Base-by-base conservation (phyloP, 2,113 vertebrate genomes). In the Myotis lucifugus region DNA sequence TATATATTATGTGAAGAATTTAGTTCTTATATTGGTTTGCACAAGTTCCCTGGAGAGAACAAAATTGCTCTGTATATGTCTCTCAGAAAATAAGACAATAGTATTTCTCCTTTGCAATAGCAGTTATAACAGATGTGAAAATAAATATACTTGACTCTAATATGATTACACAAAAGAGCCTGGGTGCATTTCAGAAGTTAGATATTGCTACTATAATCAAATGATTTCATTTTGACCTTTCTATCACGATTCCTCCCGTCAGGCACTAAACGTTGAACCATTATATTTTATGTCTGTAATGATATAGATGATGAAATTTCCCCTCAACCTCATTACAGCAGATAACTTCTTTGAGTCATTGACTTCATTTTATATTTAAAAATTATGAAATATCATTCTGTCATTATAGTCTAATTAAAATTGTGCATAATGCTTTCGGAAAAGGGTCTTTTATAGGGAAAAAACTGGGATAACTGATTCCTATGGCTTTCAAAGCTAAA, bases 401-500 rank as follows among this genome's bases (percentile, higher is more conserved):
- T 99, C 99, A 98, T 99, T 99, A 99, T 99, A 99, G 99, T 99
- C 98, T 99, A 99, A 99, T 99, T 99, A 99, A 98, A 98, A 98
- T 98, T 96, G 95, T 98, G 99, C 98, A 99, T 98, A 99, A 99
- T 99, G 99, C 99, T 99, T 99, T 99, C 99, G 98, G 99, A 99
- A 98, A 99, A 99, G 98, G 98, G 98, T 99, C 99, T 99, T 99
- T 99, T 99, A 99, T 99, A 99, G 99, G 98, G 97, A 98, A 98
- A 99, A 98, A 98, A 97, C 97, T 98, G 98, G 98, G 98, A 98
- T 98, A 99, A 99, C 98, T 99, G 99, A 99, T 99, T 99, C 99
- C 99, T 99, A 99, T 99, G 98, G 99, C 99, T 99, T 99, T 99
- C 99, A 99, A 99, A 99, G 99, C 99, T 99, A 98, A 99, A 99